Conservation (phyloP, 2,888 invertebrate species). For the Hydriomena furcata region DNA sequence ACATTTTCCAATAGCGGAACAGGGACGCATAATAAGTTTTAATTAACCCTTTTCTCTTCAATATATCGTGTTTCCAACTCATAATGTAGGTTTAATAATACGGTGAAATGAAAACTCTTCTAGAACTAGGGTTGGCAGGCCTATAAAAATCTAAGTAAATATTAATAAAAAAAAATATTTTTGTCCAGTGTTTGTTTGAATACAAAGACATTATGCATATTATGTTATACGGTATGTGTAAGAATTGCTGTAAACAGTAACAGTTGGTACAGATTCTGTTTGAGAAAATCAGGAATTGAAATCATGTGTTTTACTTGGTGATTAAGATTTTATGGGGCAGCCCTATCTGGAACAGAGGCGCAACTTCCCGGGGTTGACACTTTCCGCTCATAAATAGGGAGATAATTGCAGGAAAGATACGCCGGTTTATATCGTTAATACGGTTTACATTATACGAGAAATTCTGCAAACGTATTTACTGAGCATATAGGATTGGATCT, state of each 20-base stretch:
- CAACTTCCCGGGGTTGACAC: slow-evolving; percentile 59
- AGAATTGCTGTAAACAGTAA: no score
- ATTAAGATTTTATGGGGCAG: slow-evolving; percentile 19
- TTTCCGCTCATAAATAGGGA: slow-evolving; percentile 64
- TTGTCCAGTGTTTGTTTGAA: no score
- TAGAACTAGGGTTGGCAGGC: slow-evolving; percentile 18
- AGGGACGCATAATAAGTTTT: slow-evolving; percentile 23
- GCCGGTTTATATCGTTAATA: slow-evolving; percentile 57
- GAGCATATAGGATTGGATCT: slow-evolving; percentile 10
- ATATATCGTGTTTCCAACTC: slow-evolving; percentile 45
- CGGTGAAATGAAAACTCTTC: slow-evolving; percentile 39
- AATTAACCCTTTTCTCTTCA: slow-evolving; percentile 34
- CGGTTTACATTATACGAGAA: slow-evolving; percentile 32
- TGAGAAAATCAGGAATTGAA: no score
- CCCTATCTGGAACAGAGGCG: slow-evolving; percentile 37
- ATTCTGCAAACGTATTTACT: slow-evolving; percentile 19
- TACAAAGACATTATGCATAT: no score
- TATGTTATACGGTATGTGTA: no score
- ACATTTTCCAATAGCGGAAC: slow-evolving; percentile 13
- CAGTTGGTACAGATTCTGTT: no score
- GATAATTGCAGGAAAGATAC: slow-evolving; percentile 69
- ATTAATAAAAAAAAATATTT: no score
- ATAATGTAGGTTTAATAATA: slow-evolving; percentile 56
- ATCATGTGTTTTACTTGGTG: background rate
- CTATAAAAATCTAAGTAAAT: no score